Conservation (phyloP, 2,113 vertebrate genomes). For the Centrocercus urophasianus region DNA sequence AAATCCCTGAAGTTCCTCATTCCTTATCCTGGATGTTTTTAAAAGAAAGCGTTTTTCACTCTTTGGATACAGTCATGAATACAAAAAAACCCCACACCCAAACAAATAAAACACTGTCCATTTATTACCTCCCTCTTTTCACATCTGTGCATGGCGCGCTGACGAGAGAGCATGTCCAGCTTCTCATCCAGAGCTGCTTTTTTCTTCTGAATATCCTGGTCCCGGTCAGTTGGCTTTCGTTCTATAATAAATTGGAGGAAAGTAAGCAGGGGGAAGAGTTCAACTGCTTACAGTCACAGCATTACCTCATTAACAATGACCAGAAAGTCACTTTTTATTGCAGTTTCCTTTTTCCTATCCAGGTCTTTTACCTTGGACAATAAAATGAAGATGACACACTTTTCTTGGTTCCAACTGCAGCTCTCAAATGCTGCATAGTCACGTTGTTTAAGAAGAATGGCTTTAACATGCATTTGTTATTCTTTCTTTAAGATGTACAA, state of each 20-base stretch:
- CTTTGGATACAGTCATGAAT: background rate
- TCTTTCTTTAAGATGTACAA: background rate
- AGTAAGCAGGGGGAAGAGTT: background rate
- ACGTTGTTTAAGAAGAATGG: background rate
- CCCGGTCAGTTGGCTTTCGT: constrained; percentile 66
- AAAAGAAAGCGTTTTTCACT: background rate
- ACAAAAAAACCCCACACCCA: background rate
- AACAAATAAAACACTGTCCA: background rate
- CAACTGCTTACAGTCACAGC: background rate
- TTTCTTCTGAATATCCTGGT: constrained; percentile 74
- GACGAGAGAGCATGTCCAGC: constrained; percentile 80
- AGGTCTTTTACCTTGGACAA: background rate
- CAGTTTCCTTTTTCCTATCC: background rate
- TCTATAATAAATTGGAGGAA: constrained; percentile 53
- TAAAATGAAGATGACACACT: background rate
- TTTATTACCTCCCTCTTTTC: constrained; percentile 63
- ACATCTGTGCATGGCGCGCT: constrained; percentile 77
- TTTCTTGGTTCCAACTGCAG: background rate
- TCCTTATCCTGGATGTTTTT: background rate
- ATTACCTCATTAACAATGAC: background rate
- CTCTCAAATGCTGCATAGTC: background rate
- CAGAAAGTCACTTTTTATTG: background rate
- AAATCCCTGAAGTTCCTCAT: background rate
- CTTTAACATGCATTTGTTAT: background rate
- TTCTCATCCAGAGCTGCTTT: constrained; percentile 79